A percentile compares a stretch with the other conserved stretches of the same genome.
Evolutionary conservation across 2,888 invertebrate genomes (phyloP).

Genomic region (Andrena marginata): DNA sequence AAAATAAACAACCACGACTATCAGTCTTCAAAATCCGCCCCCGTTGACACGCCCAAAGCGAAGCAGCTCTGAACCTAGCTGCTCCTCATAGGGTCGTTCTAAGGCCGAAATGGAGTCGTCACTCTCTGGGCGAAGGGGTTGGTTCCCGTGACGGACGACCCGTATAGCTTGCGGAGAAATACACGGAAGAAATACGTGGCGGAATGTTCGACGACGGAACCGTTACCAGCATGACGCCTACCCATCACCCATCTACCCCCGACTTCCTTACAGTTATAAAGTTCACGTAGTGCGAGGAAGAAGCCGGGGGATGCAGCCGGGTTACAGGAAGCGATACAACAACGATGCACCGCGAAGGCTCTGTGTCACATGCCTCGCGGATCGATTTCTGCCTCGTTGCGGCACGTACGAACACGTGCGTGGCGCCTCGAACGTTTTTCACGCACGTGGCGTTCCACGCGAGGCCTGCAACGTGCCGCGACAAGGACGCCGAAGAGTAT

Average conservation of each 20-base stretch:
- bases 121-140: constrained; percentile 30
- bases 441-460: constrained; percentile 12
- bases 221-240: constrained; percentile 37
- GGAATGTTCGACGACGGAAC: constrained; percentile 39
- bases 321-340: constrained; percentile 30
- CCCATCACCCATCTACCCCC: constrained; percentile 22
- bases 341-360: constrained; percentile 20
- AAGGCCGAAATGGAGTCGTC: constrained; percentile 41
- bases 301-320: not conserved
- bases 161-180: constrained; percentile 37
- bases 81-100: constrained; percentile 1
- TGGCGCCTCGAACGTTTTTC: not conserved
- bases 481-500: too few relatives aligned
- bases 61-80: not conserved
- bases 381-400: constrained; percentile 36
- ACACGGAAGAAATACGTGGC: constrained; percentile 60
- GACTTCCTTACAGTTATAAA: constrained; percentile 61
- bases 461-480: not conserved
- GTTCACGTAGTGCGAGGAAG: constrained; percentile 47
- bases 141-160: constrained; percentile 49
- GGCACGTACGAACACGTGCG: not conserved
- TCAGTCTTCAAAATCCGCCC: not conserved
- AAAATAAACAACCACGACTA: not conserved
- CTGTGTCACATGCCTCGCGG: constrained; percentile 47
- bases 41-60: not conserved